Conservation (phyloP, 2,888 invertebrate genomes). For the Acronicta alni region DNA sequence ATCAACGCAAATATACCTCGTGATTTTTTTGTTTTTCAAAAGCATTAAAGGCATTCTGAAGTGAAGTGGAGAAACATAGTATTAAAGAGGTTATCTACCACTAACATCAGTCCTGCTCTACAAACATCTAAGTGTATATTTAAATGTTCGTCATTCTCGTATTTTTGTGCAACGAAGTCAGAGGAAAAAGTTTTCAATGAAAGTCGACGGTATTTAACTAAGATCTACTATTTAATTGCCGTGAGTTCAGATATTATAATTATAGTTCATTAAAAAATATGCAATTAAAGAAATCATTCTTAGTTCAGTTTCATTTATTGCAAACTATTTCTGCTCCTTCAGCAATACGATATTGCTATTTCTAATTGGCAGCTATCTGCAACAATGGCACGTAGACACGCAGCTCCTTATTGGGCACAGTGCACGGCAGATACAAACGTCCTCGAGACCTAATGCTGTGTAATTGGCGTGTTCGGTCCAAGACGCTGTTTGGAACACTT, state of each 20-base stretch:
- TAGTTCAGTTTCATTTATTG: background rate
- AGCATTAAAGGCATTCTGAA: conserved; percentile 7
- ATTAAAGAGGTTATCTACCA: conserved; percentile 11
- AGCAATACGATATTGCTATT: conserved; percentile 23
- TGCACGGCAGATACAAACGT: conserved; percentile 54
- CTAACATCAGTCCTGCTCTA: conserved; percentile 10
- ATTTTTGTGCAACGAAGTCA: conserved; percentile 31
- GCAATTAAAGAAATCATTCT: conserved; percentile 10
- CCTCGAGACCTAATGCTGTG: conserved; percentile 58
- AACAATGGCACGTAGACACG: conserved; percentile 46
- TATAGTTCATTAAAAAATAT: no score
- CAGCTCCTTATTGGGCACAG: conserved; percentile 48
- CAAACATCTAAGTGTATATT: conserved; percentile 14
- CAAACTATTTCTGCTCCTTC: conserved; percentile 7
- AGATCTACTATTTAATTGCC: no score
- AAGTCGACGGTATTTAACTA: conserved; percentile 36
- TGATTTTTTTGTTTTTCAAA: background rate
- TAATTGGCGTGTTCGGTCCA: conserved; percentile 60
- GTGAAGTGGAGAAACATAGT: conserved; percentile 11
- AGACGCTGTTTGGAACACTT: conserved; percentile 54
- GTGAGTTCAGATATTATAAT: no score
- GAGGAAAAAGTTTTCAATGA: conserved; percentile 26
- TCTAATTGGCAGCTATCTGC: conserved; percentile 34
- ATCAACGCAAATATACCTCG: background rate
- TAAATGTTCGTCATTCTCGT: conserved; percentile 16